Base-by-base conservation (phyloP, 2,888 invertebrate genomes). In the Thalpophila matura region DNA sequence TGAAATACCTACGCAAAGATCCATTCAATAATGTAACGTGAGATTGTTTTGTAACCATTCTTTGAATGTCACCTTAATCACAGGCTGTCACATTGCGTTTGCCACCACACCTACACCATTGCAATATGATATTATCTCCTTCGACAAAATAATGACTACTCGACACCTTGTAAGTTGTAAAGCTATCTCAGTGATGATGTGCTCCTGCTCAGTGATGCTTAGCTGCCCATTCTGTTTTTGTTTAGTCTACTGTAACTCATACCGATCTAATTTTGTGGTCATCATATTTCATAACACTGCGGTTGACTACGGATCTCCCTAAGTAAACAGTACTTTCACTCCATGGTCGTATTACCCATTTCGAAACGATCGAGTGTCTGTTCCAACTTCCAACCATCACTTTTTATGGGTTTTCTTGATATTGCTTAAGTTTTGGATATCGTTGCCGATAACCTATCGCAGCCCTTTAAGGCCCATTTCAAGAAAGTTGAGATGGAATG, bases 401-500 rank as follows among this genome's bases (percentile, higher is more conserved):
- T 56, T 72, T 62, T 58, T 66, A 57, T 46, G 53, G 27, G 9
- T 71, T 31, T 55, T 56, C 43, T 42, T 27, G 43, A 56, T 56
- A 49, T 54, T 31, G 31, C 37, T 27, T 35, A 42, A 67, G 37
- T 56, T 67, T 75, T 59, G 54, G 60, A 77, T 81, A 79, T 73
- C 64, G 65, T 68, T 73, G 61, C 56, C 59, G 78, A 75, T 76
- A 75, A 79, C 73, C 77, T 79, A 74, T 73, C 69, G 56, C 45
- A 45, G 53, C 60, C 61, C 72, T 77, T 77, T 49, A 74, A 74
- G 74, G 72, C 54, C 63, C 67, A 74, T 73, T 74, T 72, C 66
- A 80, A 81, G 86, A 86, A 84, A 88, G 84, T 82, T 81, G 68
- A 82, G 81, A 85, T 82, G 80, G 80, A 87, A 85, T 85, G 85